Evolutionary conservation across 2,113 vertebrate genomes (phyloP).

Genomic region (Orthonyx spaldingii): DNA sequence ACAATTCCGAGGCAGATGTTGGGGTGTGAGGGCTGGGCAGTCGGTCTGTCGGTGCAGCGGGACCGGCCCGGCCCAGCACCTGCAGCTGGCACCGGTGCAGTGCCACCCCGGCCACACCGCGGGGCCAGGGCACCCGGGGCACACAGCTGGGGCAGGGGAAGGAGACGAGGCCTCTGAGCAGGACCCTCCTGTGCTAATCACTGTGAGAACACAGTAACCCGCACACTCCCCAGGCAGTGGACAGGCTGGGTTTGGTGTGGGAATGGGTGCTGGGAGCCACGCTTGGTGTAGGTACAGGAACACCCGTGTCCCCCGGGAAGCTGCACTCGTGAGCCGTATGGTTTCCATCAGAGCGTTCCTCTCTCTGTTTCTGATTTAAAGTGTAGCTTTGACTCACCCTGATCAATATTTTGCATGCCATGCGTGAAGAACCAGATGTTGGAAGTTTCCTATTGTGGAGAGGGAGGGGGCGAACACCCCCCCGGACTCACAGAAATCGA

Average conservation of each 20-base stretch:
- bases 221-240: no score
- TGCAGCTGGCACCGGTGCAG: not conserved
- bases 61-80: accelerated
- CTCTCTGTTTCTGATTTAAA: slow-evolving; percentile 71
- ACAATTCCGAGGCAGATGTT: not conserved
- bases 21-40: not conserved
- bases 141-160: not conserved
- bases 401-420: slow-evolving; percentile 96
- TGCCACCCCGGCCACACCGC: not conserved
- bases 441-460: slow-evolving; percentile 86
- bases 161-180: not conserved
- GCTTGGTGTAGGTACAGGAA: not conserved
- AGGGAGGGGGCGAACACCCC: slow-evolving; percentile 68
- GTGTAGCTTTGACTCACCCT: slow-evolving; percentile 80
- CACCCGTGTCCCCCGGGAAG: slow-evolving; percentile 16
- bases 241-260: not conserved
- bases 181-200: accelerated
- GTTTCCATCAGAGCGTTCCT: slow-evolving; percentile 70
- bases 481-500: slow-evolving; percentile 85
- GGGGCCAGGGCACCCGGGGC: not conserved
- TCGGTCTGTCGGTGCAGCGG: accelerated
- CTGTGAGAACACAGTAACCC: not conserved
- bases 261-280: not conserved
- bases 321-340: slow-evolving; percentile 61
- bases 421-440: slow-evolving; percentile 96